Evolutionary conservation across 2,113 vertebrate species (phyloP).

Genomic region (Pollachius pollachius): DNA sequence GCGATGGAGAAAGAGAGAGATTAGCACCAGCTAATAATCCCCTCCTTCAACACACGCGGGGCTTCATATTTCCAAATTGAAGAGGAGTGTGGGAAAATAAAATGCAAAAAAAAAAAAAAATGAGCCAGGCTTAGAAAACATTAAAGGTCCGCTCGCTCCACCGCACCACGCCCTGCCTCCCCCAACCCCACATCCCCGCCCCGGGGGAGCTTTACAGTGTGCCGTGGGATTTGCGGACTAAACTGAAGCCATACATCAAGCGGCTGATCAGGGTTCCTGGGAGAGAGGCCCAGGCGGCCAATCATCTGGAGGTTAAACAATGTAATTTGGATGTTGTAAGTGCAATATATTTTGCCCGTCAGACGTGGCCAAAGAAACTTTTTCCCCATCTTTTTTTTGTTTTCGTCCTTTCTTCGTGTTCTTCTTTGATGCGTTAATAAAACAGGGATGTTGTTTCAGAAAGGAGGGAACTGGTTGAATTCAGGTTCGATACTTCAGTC

Average conservation of each 20-base stretch:
- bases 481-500: conserved; percentile 23
- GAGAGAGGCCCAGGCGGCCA: conserved; percentile 67
- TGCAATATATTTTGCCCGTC: conserved; percentile 79
- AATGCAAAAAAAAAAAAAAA: background rate
- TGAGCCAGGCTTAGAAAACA: conserved; percentile 68
- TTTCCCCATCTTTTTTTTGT: conserved; percentile 44
- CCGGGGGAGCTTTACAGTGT: conserved; percentile 52
- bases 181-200: conserved; percentile 38
- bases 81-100: conserved; percentile 61
- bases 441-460: conserved; percentile 54
- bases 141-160: conserved; percentile 66
- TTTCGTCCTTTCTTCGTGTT: conserved; percentile 2
- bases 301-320: conserved; percentile 82
- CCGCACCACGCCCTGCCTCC: conserved; percentile 31
- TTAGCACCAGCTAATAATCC: conserved; percentile 76
- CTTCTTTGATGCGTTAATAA: conserved; percentile 37
- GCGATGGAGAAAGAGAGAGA: conserved; percentile 44
- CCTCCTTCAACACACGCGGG: conserved; percentile 62
- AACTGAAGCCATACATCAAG: conserved; percentile 79
- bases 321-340: conserved; percentile 79
- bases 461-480: conserved; percentile 31
- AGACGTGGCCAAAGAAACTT: conserved; percentile 63
- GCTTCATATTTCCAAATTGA: conserved; percentile 76
- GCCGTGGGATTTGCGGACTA: conserved; percentile 72
- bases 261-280: conserved; percentile 62